phyloP scores from a whole-genome alignment of 2,888 invertebrate genomes.

The Chrysotoxum bicinctum region DNA sequence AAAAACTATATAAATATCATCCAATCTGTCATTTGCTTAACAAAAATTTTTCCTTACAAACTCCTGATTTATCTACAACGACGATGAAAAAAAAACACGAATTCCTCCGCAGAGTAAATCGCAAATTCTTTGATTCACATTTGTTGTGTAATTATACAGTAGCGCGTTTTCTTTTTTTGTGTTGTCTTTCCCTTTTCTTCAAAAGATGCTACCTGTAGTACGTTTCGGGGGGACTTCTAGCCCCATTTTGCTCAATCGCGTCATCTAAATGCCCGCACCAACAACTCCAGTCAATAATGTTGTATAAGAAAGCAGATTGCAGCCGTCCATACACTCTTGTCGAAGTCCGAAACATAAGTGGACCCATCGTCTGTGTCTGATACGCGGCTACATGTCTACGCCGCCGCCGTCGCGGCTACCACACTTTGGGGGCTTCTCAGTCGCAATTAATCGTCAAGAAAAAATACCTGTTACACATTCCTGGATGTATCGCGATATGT shows the following conservation, averaged over 20 bases:
- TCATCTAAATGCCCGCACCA: background rate
- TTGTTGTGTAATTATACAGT: conserved; percentile 68
- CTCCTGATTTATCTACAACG: background rate
- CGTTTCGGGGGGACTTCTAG: conserved; percentile 30
- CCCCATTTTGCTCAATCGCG: conserved; percentile 5
- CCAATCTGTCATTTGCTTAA: conserved; percentile 34
- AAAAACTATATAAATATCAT: conserved; percentile 17
- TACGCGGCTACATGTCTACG: conserved; percentile 46
- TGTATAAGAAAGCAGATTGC: background rate
- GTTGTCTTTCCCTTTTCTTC: background rate
- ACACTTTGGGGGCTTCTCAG: conserved; percentile 57
- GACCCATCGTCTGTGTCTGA: conserved; percentile 7
- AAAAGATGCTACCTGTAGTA: conserved; percentile 61
- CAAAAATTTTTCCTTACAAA: background rate
- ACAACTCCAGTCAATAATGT: background rate
- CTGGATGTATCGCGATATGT: conserved; percentile 51
- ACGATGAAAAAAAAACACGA: background rate
- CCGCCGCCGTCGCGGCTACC: conserved; percentile 7
- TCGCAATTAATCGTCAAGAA: conserved; percentile 68
- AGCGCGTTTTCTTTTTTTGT: conserved; percentile 11
- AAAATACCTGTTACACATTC: conserved; percentile 70
- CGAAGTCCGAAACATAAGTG: conserved; percentile 9
- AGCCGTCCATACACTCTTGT: conserved; percentile 9
- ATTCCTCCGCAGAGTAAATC: conserved; percentile 18
- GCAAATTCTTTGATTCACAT: conserved; percentile 37